Conservation (phyloP, 2,113 vertebrate species). For the Haemorhous mexicanus region DNA sequence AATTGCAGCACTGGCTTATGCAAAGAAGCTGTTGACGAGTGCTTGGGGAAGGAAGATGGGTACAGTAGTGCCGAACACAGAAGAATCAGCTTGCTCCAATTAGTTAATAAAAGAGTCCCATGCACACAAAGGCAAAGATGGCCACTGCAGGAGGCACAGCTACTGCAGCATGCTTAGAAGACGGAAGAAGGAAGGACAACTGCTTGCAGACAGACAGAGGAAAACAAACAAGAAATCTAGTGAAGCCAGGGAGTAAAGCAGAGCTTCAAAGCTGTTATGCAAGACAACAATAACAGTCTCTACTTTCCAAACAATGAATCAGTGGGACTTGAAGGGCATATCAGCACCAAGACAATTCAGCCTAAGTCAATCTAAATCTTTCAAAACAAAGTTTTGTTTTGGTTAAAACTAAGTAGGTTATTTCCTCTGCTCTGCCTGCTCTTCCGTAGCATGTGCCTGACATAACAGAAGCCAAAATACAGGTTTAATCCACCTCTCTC, state of each 20-base stretch:
- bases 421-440: neutral
- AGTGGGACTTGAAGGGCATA: slow-evolving; percentile 2
- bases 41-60: neutral
- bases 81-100: neutral
- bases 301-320: slow-evolving; percentile 27
- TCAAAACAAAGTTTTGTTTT: slow-evolving; percentile 19
- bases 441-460: neutral
- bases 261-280: slow-evolving; percentile 1
- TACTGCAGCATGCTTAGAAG: neutral
- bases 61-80: neutral
- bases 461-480: neutral
- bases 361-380: neutral
- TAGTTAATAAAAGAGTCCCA: neutral
- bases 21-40: neutral
- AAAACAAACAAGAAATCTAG: neutral
- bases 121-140: neutral
- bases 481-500: neutral
- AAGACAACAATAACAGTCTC: slow-evolving; percentile 4
- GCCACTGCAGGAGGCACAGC: neutral
- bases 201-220: neutral
- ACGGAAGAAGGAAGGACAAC: neutral
- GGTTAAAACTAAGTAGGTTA: neutral
- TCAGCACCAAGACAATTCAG: neutral
- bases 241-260: neutral
- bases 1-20: neutral